A percentile compares a stretch with the other conserved stretches of the same genome.
phyloP scores from a whole-genome alignment of 1,140 invertebrate species.

The Zaprionus ornatus region DNA sequence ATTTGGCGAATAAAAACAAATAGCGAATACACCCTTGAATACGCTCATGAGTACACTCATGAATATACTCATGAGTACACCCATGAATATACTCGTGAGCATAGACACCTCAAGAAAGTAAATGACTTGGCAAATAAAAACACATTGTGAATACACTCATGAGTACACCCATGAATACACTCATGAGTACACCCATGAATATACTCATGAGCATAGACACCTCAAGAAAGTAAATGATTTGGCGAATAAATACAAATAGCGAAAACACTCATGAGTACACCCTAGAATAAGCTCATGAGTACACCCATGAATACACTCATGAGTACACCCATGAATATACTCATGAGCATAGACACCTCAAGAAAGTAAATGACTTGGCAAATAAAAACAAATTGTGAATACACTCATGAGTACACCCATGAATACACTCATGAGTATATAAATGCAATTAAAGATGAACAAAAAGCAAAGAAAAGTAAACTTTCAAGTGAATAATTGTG shows the following conservation, averaged over 20 bases:
- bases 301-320: neutral
- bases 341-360: too few species aligned
- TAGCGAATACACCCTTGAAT: neutral
- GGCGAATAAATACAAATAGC: neutral
- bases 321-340: neutral
- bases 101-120: neutral
- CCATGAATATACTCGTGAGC: neutral
- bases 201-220: neutral
- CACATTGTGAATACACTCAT: neutral
- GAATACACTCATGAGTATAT: neutral
- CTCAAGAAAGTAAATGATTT: neutral
- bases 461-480: too few species aligned
- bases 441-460: too few species aligned
- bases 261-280: conserved; percentile 7
- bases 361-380: neutral
- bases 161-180: neutral
- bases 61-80: neutral
- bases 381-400: neutral
- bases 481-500: neutral
- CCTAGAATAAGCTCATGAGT: neutral
- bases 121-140: neutral
- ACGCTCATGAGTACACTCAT: neutral
- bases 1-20: neutral
- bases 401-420: neutral
- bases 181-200: neutral